Evolutionary conservation across 2,888 invertebrate species (phyloP).

Genomic region (Cataglyphis livida): DNA sequence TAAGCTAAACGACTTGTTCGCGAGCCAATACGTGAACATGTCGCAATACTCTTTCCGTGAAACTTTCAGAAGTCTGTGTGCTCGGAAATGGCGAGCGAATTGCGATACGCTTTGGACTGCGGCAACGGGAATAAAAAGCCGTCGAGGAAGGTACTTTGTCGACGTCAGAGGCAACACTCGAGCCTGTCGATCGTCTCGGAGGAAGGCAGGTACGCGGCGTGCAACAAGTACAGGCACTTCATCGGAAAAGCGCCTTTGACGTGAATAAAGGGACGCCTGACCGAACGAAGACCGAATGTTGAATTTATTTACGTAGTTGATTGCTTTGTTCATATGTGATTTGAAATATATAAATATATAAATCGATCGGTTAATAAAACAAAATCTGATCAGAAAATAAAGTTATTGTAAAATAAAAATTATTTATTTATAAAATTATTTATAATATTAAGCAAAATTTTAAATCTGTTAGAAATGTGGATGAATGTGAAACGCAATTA

Average conservation of each 20-base stretch:
- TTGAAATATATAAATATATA: constrained; percentile 19
- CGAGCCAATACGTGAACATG: constrained; percentile 12
- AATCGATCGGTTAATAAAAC: background rate
- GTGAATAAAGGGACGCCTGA: constrained; percentile 58
- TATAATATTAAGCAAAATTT: background rate
- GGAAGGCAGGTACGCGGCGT: constrained; percentile 72
- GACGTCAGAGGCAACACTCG: constrained; percentile 72
- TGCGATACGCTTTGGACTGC: constrained; percentile 90
- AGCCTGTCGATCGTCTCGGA: constrained; percentile 79
- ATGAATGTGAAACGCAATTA: background rate
- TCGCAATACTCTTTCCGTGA: constrained; percentile 55
- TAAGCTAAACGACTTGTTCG: constrained; percentile 18
- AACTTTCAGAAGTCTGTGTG: constrained; percentile 89
- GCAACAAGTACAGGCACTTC: constrained; percentile 79
- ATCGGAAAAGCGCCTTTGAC: constrained; percentile 80
- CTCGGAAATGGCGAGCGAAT: constrained; percentile 91
- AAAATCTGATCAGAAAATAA: background rate
- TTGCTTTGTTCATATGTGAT: background rate
- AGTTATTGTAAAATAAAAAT: background rate
- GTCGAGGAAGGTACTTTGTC: constrained; percentile 70
- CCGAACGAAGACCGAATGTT: constrained; percentile 21
- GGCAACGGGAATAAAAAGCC: constrained; percentile 82
- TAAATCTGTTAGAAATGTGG: background rate
- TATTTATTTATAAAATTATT: background rate
- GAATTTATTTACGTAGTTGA: constrained; percentile 27